A percentile compares a stretch with the other conserved stretches of the same genome.
phyloP scores from a whole-genome alignment of 1,140 invertebrate genomes.

The Venustaconcha ellipsiformis region DNA sequence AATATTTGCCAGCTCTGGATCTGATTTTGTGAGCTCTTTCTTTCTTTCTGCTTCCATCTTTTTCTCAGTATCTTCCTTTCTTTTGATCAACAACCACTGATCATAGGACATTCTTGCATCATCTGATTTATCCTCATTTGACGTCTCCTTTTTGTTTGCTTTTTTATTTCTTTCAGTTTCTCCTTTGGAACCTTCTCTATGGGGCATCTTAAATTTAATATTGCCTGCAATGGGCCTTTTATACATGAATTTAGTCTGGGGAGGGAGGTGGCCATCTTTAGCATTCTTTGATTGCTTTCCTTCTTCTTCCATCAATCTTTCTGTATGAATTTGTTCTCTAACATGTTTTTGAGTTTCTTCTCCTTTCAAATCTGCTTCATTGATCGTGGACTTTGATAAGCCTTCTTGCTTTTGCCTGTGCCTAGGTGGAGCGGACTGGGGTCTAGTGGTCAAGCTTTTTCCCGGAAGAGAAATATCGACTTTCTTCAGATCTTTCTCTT shows the following conservation, averaged over 20 bases:
- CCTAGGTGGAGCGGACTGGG: slow-evolving; percentile 30
- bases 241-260: slow-evolving; percentile 56
- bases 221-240: slow-evolving; percentile 55
- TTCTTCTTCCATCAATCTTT: slow-evolving; percentile 25
- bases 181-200: slow-evolving; percentile 30
- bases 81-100: slow-evolving; percentile 54
- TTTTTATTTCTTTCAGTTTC: slow-evolving; percentile 27
- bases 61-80: slow-evolving; percentile 41
- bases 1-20: slow-evolving; percentile 54
- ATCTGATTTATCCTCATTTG: slow-evolving; percentile 27
- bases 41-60: slow-evolving; percentile 41
- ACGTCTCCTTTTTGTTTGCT: slow-evolving; percentile 32
- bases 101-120: slow-evolving; percentile 54
- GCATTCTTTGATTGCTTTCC: slow-evolving; percentile 21
- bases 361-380: slow-evolving; percentile 4
- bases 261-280: slow-evolving; percentile 32
- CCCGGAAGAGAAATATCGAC: slow-evolving; percentile 21
- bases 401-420: slow-evolving; percentile 13
- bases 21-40: slow-evolving; percentile 51
- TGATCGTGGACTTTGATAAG: background rate
- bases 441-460: slow-evolving; percentile 28
- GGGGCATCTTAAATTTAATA: slow-evolving; percentile 44
- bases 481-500: slow-evolving; percentile 20
- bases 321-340: slow-evolving; percentile 10
- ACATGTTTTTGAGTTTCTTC: background rate